Percentiles rank a stretch among this genome's conserved stretches.
Evolutionary conservation across 2,888 invertebrate species (phyloP).

Genomic region (Ophioninae sp.): DNA sequence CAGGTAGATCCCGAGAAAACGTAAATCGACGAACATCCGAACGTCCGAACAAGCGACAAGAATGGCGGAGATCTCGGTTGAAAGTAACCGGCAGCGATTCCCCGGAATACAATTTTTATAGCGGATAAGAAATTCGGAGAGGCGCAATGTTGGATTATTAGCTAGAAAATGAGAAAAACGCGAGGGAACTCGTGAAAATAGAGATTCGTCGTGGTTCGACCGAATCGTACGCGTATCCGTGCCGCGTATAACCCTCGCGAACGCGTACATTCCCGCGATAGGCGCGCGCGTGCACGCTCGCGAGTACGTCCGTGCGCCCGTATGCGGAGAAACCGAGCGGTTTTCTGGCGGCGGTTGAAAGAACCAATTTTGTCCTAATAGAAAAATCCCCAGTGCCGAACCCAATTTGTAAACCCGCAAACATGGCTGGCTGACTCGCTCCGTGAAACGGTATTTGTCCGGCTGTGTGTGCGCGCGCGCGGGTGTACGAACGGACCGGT

Average conservation of each 20-base stretch:
- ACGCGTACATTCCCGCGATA: no score
- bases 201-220: constrained; percentile 2
- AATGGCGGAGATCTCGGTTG: not conserved
- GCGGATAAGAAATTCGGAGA: not conserved
- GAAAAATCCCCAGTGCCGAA: constrained; percentile 81
- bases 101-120: not conserved
- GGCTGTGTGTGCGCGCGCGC: constrained; percentile 25
- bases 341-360: constrained; percentile 80
- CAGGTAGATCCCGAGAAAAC: no score
- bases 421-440: constrained; percentile 77
- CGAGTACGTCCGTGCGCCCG: not conserved
- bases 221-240: not conserved
- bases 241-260: no score
- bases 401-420: constrained; percentile 81
- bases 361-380: constrained; percentile 81
- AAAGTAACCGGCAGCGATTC: not conserved
- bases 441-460: constrained; percentile 60
- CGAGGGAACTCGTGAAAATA: not conserved
- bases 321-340: constrained; percentile 50
- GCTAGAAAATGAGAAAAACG: not conserved
- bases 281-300: no score
- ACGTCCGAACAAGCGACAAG: no score
- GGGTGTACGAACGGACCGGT: constrained; percentile 18
- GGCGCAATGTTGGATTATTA: not conserved
- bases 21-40: no score